Evolutionary conservation across 2,797 vertebrate genomes (phyloP), one percentile per base, ranked within the genome.

Genomic region (Pantherophis alleghaniensis): DNA sequence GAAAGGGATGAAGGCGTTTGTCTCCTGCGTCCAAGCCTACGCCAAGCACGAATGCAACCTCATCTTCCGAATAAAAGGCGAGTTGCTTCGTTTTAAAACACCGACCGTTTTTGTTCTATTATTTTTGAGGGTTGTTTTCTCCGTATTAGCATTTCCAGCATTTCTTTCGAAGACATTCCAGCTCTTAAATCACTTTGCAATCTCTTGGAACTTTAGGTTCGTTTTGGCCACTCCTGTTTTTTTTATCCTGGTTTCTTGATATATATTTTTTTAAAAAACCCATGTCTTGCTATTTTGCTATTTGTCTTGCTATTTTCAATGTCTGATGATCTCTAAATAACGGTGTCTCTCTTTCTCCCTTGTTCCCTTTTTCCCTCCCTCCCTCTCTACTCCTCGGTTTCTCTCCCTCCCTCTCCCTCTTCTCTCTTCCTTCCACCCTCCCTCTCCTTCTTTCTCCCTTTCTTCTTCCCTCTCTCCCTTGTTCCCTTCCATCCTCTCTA

Each of bases 41-140:
- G 98, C 98, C 94, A 99, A 99, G 94, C 99, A 99, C 0, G 99
- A 99, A 16, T 99, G 99, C 69, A 99, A 97, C 37, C 98, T 99
- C 14, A 99, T 99, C 97, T 99, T 99, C 98, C 97, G 99, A 56
- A 53, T 99, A 51, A 99, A 99, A 99, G 99, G 99, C 99, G 92
- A 97, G 95, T 89, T 3, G 16, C 2, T 37, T 37, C 18, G 3
- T 74, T 7, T 7, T 3, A 18, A 18, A 32, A 69, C 14, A 0
- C 74, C 2, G 20, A 11, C 3, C 1, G 37, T 83, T 42, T 42
- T 42, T 42, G 42, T 42, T 42, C 74, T 47, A 5, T 11, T 12
- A 11, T 12, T 47, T 83, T 47, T 83, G 37, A 83, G 74, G 32
- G 51, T 10, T 53, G 51, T 53, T 79, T 79, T 22, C 74, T 24